phyloP scores from a whole-genome alignment of 37 sponge, comb jelly and placozoan species.

The Diacarnus erythraeanus region DNA sequence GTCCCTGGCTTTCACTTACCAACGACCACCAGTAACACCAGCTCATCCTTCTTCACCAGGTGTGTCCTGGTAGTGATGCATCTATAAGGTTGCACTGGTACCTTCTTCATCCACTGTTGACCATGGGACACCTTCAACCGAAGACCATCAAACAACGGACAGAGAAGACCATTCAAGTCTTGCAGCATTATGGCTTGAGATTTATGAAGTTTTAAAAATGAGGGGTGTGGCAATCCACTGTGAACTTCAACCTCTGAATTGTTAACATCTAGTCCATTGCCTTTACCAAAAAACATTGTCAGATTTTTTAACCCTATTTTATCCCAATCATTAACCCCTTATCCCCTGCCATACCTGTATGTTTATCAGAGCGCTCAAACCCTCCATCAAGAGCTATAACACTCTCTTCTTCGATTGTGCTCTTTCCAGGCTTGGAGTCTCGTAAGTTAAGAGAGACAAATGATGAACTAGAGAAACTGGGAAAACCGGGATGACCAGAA shows the following conservation, averaged over 20 bases:
- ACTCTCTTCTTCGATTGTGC: conserved; percentile 61
- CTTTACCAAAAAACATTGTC: too few relatives aligned
- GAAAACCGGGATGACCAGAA: conserved; percentile 37
- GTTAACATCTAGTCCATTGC: too few relatives aligned
- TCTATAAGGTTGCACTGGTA: conserved; percentile 1
- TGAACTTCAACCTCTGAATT: too few relatives aligned
- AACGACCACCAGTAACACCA: conserved; percentile 26
- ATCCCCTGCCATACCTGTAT: too few relatives aligned
- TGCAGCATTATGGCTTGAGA: conserved; percentile 23
- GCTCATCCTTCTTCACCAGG: conserved; percentile 11
- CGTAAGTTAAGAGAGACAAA: conserved; percentile 40
- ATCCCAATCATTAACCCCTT: too few relatives aligned
- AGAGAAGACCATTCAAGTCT: conserved; percentile 38
- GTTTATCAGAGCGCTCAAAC: too few relatives aligned
- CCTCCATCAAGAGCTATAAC: conserved; percentile 37
- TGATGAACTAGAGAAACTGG: conserved; percentile 28
- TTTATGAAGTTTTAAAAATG: not conserved
- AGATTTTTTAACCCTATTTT: too few relatives aligned
- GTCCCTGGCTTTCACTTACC: conserved; percentile 53
- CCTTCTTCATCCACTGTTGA: not conserved
- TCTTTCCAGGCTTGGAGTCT: conserved; percentile 18
- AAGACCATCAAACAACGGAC: conserved; percentile 47
- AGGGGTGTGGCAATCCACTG: not conserved
- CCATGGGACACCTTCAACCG: conserved; percentile 2
- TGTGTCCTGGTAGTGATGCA: conserved; percentile 17